These are phyloP conservation scores for Strigamia maritima DNA, from an alignment of 2,888 invertebrate genomes.

Conservation along the genomic window DNA sequence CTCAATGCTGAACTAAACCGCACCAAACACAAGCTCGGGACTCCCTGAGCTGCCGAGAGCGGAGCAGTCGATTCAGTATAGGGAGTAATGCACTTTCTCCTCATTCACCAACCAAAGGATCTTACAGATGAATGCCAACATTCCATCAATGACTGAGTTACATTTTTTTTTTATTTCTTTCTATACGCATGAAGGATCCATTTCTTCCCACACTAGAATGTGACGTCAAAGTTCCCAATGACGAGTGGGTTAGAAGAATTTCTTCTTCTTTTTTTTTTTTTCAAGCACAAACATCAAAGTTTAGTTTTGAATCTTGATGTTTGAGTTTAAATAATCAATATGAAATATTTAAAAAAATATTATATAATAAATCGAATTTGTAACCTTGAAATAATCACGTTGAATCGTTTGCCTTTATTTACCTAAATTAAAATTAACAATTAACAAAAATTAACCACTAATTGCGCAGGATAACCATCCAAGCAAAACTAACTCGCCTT, in stretches of 20 bases:
- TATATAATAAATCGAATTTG: background rate
- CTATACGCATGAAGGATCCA: slow-evolving; percentile 20
- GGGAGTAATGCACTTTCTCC: slow-evolving; percentile 19
- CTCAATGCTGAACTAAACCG: slow-evolving; percentile 12
- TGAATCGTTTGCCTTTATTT: background rate
- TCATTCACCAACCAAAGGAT: slow-evolving; percentile 27
- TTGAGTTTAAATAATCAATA: background rate
- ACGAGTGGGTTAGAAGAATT: slow-evolving; percentile 6
- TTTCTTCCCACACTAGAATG: background rate
- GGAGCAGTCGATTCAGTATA: background rate
- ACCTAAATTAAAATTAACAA: background rate
- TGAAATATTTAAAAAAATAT: background rate
- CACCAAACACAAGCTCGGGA: background rate
- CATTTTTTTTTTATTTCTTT: background rate
- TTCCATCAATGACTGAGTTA: slow-evolving; percentile 4
- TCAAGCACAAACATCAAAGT: background rate
- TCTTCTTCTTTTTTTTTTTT: background rate
- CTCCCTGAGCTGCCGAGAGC: slow-evolving; percentile 14
- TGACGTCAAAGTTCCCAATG: background rate
- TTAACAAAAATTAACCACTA: slow-evolving; percentile 17
- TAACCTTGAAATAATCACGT: background rate
- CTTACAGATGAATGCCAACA: slow-evolving; percentile 21
- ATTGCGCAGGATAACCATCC: background rate
- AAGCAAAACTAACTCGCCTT: slow-evolving; percentile 21
- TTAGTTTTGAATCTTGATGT: background rate